Evolutionary conservation across 2,113 vertebrate species (phyloP).

Genomic region (Heterochromis multidens): DNA sequence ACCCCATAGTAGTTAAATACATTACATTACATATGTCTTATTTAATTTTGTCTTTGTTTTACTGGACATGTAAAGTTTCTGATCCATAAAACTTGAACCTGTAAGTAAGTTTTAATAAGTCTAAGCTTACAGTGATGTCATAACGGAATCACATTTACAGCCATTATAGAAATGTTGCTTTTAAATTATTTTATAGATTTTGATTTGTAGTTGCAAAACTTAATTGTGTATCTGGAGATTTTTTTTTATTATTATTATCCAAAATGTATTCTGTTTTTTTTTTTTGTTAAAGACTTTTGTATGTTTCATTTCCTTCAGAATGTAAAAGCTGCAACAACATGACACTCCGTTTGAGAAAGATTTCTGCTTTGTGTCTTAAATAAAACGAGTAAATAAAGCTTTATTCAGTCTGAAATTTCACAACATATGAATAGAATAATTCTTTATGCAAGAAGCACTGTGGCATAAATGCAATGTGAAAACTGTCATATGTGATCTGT

Average conservation of each 20-base stretch:
- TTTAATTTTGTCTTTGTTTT: not conserved
- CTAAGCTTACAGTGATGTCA: not conserved
- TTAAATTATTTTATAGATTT: not conserved
- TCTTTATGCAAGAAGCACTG: not conserved
- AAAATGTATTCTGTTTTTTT: not conserved
- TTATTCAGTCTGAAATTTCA: not conserved
- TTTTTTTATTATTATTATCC: not conserved
- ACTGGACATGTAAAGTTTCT: not conserved
- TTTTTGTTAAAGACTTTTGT: not conserved
- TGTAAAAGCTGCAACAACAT: not conserved
- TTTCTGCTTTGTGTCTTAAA: not conserved
- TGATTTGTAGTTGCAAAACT: not conserved
- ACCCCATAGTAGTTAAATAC: not conserved
- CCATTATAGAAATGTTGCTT: not conserved
- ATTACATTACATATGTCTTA: not conserved
- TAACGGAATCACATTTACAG: not conserved
- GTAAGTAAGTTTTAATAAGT: not conserved
- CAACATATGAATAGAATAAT: not conserved
- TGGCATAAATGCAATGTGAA: not conserved
- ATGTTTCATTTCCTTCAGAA: not conserved
- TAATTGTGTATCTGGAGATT: not conserved
- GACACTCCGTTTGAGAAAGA: not conserved
- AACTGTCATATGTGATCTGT: not conserved
- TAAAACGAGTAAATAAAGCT: not conserved
- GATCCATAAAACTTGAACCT: constrained; percentile 13